These are phyloP conservation scores for Dascyllus trimaculatus DNA, from an alignment of 2,113 vertebrate genomes.

Conservation along the genomic window DNA sequence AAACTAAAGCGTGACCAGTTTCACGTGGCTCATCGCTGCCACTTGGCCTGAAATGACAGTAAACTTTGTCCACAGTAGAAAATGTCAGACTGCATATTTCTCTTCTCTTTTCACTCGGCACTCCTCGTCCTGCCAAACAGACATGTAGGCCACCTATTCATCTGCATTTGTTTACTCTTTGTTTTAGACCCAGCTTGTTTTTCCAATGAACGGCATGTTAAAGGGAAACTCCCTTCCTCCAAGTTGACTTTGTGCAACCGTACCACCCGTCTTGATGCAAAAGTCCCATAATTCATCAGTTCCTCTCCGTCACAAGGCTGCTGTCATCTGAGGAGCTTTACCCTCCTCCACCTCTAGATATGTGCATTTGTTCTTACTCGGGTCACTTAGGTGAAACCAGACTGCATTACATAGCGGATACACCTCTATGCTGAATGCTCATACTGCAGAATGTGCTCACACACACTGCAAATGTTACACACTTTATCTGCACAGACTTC, in stretches of 20 bases:
- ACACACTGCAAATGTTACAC: too few relatives aligned
- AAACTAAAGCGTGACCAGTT: conserved; percentile 2
- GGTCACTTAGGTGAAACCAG: conserved; percentile 45
- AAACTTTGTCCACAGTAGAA: conserved; percentile 47
- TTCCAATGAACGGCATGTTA: conserved; percentile 49
- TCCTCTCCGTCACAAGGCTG: conserved; percentile 3
- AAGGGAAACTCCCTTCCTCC: conserved; percentile 61
- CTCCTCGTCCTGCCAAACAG: conserved; percentile 53
- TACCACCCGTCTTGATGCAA: conserved; percentile 44
- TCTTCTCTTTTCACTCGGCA: conserved; percentile 45
- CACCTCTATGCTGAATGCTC: background rate
- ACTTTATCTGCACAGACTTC: too few relatives aligned
- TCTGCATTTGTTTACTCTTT: conserved; percentile 60
- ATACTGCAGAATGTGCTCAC: too few relatives aligned
- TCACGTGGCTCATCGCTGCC: background rate
- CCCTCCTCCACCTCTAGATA: background rate
- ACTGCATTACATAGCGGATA: conserved; percentile 1
- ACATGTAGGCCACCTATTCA: conserved; percentile 56
- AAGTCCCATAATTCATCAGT: conserved; percentile 57
- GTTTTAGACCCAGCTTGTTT: conserved; percentile 63
- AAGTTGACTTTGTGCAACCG: conserved; percentile 71
- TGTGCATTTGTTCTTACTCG: background rate
- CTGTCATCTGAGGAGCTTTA: conserved; percentile 16
- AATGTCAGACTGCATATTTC: conserved; percentile 48
- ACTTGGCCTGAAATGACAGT: conserved; percentile 17